Percentiles rank a stretch among this genome's conserved stretches.
These are phyloP conservation scores for Ennomos erosarius DNA, from an alignment of 2,888 invertebrate species.

Conservation along the genomic window DNA sequence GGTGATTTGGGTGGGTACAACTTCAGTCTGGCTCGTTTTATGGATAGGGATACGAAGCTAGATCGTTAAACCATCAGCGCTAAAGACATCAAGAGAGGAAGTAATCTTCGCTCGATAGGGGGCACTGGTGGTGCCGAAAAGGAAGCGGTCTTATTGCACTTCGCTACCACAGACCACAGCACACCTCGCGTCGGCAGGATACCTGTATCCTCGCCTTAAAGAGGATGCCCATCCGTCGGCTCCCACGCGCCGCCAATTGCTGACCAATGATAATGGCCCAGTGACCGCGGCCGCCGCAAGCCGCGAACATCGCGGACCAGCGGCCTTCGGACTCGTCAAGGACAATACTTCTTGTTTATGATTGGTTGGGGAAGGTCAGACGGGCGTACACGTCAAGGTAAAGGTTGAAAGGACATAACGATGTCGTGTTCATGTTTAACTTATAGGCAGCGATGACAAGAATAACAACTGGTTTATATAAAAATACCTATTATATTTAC, in stretches of 20 bases:
- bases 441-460: neutral
- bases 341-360: constrained; percentile 29
- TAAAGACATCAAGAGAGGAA: neutral
- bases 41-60: too few species aligned
- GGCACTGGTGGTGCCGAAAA: neutral
- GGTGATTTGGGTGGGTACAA: neutral
- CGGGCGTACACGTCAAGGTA: neutral
- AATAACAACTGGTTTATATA: neutral
- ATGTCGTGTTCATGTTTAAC: neutral
- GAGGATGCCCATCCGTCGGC: constrained; percentile 77
- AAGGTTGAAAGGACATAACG: neutral
- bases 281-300: constrained; percentile 31
- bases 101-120: neutral
- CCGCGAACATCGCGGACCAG: constrained; percentile 12
- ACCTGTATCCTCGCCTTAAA: constrained; percentile 71
- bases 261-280: constrained; percentile 34
- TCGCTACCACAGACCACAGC: neutral
- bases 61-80: neutral
- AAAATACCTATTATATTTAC: too few species aligned
- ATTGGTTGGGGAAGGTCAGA: constrained; percentile 9
- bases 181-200: constrained; percentile 56
- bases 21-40: too few species aligned
- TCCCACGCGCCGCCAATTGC: constrained; percentile 45
- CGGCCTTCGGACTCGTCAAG: constrained; percentile 33
- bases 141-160: constrained; percentile 11